phyloP scores from a whole-genome alignment of 2,797 vertebrate genomes.

The Anas flavirostris region DNA sequence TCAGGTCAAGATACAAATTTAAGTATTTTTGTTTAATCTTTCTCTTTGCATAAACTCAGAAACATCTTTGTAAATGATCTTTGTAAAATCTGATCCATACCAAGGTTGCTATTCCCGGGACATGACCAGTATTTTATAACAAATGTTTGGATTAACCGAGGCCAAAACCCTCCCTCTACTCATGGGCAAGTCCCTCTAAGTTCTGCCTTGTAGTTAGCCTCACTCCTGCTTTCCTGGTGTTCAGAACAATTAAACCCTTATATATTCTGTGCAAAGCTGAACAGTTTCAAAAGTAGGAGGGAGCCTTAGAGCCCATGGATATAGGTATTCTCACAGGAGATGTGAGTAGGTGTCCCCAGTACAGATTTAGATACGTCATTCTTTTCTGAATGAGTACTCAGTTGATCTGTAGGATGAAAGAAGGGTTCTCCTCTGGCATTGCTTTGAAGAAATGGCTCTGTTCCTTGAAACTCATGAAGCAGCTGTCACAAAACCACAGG shows the following conservation, averaged over 20 bases:
- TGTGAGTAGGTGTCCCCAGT: neutral
- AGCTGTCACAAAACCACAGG: neutral
- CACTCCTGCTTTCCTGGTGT: neutral
- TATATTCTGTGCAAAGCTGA: neutral
- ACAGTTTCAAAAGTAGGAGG: neutral
- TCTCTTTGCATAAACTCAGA: neutral
- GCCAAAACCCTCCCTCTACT: rapidly evolving
- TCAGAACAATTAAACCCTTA: neutral
- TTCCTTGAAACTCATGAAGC: neutral
- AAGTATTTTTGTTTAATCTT: neutral
- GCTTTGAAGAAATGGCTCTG: neutral
- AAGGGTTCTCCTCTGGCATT: neutral
- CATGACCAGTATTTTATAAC: neutral
- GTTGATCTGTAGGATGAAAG: neutral
- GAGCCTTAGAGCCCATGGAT: neutral
- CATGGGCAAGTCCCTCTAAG: neutral
- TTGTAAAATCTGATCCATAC: neutral
- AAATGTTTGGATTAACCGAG: neutral
- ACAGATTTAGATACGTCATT: neutral
- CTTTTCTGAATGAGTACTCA: neutral
- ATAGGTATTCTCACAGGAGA: neutral
- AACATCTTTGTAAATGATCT: neutral
- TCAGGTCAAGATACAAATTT: neutral
- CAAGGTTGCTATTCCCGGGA: neutral
- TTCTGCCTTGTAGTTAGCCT: neutral